phyloP scores from a whole-genome alignment of 2,797 vertebrate genomes.

The Setipinna tenuifilis region DNA sequence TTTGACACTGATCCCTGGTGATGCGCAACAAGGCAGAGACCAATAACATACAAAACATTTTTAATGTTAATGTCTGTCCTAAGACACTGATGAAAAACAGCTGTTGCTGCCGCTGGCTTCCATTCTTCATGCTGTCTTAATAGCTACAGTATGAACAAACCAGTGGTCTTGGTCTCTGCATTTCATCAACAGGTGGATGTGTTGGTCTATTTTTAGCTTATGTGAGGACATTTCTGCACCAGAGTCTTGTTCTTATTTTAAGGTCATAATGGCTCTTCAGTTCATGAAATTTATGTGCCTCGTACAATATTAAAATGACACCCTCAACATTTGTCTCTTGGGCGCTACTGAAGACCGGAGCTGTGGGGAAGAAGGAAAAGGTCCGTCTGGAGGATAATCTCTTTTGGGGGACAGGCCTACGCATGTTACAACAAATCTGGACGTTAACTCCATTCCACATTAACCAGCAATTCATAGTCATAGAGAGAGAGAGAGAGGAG shows the following conservation, averaged over 20 bases:
- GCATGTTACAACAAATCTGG: neutral
- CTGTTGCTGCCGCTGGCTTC: neutral
- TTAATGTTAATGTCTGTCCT: neutral
- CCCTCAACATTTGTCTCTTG: neutral
- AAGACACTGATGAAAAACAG: neutral
- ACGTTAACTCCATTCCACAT: neutral
- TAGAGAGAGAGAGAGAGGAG: neutral
- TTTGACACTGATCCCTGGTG: neutral
- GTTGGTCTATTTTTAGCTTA: neutral
- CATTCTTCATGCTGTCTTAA: neutral
- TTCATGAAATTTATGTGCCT: neutral
- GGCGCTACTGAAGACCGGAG: neutral
- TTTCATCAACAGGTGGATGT: conserved; percentile 18
- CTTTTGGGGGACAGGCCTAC: neutral
- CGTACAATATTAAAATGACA: neutral
- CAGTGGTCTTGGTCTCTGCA: neutral
- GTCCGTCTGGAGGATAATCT: neutral
- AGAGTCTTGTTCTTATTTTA: neutral
- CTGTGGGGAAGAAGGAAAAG: neutral
- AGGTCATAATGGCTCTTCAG: neutral
- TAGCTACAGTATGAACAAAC: neutral
- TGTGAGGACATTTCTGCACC: neutral
- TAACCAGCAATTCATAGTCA: neutral
- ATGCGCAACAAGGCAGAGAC: neutral
- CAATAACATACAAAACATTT: neutral